Base-by-base conservation (phyloP, 2,797 vertebrate species). In the Hoplostethus mediterraneus region DNA sequence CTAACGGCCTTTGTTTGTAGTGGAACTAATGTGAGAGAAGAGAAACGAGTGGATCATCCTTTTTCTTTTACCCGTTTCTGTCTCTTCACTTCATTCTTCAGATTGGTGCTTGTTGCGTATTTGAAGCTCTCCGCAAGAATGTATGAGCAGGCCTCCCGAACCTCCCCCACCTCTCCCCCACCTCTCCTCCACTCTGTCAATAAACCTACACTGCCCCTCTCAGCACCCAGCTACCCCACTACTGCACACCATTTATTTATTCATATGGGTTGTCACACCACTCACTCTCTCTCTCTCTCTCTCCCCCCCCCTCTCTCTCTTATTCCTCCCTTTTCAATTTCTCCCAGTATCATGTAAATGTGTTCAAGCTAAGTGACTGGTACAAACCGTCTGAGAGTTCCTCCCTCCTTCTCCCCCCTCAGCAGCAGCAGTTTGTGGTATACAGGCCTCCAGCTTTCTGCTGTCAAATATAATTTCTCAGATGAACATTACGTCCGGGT, bases 221-320 rank as follows among this genome's bases (percentile, higher is more conserved):
- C 89, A 90, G 81, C 89, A 70, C 83, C 84, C 76, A 59, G 87
- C 89, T 82, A 87, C 90, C 89, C 48, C 88, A 78, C 87, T 82
- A 79, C 82, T 74, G 81, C 83, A 80, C 83, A 77, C 70, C 84
- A 90, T 93, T 91, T 94, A 93, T 94, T 93, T 93, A 88, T 93
- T 85, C 86, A 87, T 84, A 57, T 86, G 85, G 64, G 79, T 45
- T 81, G 86, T 78, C 79, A 62, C 79, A 60, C 81, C 76, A 25
- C 87, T 75, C 70, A 5, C 67, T 86, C 66, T 51, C 67, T 55
- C 69, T 77, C 68, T 72, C 36, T 63, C 40, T 62, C 67, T 14
- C 61, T 28, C 47, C 60, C 38, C 49, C 33, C 76, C 71, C 73
- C 49, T 21, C 52, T 13, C 30, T 31, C 51, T 56, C 67, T 64